Base-by-base conservation (phyloP, 1,140 invertebrate genomes). In the Orius laevigatus region DNA sequence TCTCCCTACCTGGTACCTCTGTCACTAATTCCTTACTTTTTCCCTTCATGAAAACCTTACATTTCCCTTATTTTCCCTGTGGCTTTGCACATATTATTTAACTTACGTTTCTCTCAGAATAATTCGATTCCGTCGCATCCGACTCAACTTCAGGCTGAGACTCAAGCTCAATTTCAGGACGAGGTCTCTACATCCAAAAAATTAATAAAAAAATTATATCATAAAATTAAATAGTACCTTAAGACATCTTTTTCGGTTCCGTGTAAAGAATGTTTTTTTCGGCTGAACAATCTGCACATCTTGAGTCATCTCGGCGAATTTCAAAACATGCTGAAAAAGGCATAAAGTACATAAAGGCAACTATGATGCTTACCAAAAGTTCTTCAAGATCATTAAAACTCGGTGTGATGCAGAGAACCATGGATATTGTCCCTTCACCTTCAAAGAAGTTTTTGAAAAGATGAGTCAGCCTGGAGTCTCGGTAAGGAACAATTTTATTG, bases 371-470 rank as follows among this genome's bases (percentile, higher is more conserved):
- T 48, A 82, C 83, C 58, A 91, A 66, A 41, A 85, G 97, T 65
- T 99, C 95, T 64, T 97, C 92, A 63, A 83, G 96, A 64, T 98
- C 93, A 46, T 87, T 79, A 19, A 75, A 67, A 46, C 79, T 74
- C 0, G 94, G 94, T 71, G 98, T 98, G 6, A 94, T 76, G 66
- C 95, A 98, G 4, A 99, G 82, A 42, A 98, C 78, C 94, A 98
- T 98, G 50, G 81, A 70, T 0, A 98, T 89, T 58, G 84, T 80
- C 9, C 94, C 94, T 62, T 94, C 84, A 2, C 94, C 94, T 65
- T 98, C 94, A 66, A 99, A 98, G 64, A 87, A 98, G 60, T 86
- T 95, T 64, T 98, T 98, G 61, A 99, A 98, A 39, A 98, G 71
- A 66, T 93, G 84, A 2, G 94, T 98, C 2, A 99, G 71, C 60